Evolutionary conservation across 2,113 vertebrate genomes (phyloP).

Genomic region (Vulpes vulpes): DNA sequence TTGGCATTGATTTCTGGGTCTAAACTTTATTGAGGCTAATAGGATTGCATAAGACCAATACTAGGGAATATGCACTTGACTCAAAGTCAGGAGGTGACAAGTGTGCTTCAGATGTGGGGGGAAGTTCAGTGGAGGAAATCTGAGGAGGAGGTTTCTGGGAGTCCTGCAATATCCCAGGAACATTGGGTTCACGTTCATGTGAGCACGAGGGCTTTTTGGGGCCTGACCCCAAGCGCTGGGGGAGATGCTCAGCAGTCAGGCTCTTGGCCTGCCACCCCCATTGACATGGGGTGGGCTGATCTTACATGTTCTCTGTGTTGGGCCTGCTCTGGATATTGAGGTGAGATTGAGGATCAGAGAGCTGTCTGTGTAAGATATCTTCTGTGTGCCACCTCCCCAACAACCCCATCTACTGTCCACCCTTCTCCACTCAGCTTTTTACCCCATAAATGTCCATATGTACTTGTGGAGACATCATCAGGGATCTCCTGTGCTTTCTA

Average conservation of each 20-base stretch:
- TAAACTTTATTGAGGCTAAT: not conserved
- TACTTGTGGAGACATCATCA: not conserved
- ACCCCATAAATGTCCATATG: not conserved
- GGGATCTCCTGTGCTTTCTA: not conserved
- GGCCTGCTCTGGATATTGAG: not conserved
- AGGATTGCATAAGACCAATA: not conserved
- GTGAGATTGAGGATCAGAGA: not conserved
- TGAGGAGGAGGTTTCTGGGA: too few relatives aligned
- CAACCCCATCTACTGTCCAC: rapidly evolving
- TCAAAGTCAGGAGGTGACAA: not conserved
- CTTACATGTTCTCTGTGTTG: rapidly evolving
- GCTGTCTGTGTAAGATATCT: not conserved
- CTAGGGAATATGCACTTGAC: not conserved
- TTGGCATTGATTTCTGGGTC: not conserved
- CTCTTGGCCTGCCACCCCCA: not conserved
- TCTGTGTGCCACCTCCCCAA: not conserved
- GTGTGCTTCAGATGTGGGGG: not conserved
- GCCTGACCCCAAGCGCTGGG: not conserved
- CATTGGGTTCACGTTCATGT: rapidly evolving
- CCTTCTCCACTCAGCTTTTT: not conserved
- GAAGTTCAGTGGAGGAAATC: not conserved
- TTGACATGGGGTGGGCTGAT: not conserved
- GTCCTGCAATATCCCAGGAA: too few relatives aligned
- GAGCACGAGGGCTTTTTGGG: not conserved
- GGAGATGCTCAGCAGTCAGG: not conserved